Evolutionary conservation across 2,888 invertebrate species (phyloP), one percentile per base, ranked within the genome.

Genomic region (Catocala fraxini): DNA sequence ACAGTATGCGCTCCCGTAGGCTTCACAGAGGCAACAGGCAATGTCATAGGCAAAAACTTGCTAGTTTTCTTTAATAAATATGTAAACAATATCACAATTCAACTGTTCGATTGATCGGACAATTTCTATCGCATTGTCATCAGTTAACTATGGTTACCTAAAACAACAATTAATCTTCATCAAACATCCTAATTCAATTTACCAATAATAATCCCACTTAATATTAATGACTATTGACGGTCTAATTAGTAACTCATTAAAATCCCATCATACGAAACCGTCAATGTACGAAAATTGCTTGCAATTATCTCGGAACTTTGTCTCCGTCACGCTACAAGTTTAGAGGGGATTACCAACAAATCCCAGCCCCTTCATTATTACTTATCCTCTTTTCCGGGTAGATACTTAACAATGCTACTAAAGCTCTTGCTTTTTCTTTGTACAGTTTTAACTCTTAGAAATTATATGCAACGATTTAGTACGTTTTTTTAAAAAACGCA

Each of bases 281-380:
- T 41, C 46, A 51, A 60, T 63, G 35, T 39, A 51, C 15, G 9
- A 34, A 51, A 56, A 58, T 59, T 48, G 39, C 60, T 46, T 33
- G 33, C 49, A 54, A 51, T 60, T 65, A 60, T 54, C n/a, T 51
- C 13, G 5, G 45, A 63, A 70, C 41, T 56, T 56, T 2, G 34
- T 33, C 25, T 13, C 33, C 51, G n/a, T 47, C 6, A 15, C 11
- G 10, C 34, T 10, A 15, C 48, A 61, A 63, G 45, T 63, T 62
- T 51, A 35, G 12, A 10, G 25, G 7, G 49, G 57, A 51, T 55
- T 58, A 51, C n/a, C 12, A 9, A 34, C n/a, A 52, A 65, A 70
- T 59, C 56, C 51, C n/a, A 11, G 52, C 33, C n/a, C 35, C 56
- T 55, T 51, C 45, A 61, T 61, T 57, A 63, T 51, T 49, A 54